Base-by-base conservation (phyloP, 1,140 invertebrate species). In the Zaprionus africanus region DNA sequence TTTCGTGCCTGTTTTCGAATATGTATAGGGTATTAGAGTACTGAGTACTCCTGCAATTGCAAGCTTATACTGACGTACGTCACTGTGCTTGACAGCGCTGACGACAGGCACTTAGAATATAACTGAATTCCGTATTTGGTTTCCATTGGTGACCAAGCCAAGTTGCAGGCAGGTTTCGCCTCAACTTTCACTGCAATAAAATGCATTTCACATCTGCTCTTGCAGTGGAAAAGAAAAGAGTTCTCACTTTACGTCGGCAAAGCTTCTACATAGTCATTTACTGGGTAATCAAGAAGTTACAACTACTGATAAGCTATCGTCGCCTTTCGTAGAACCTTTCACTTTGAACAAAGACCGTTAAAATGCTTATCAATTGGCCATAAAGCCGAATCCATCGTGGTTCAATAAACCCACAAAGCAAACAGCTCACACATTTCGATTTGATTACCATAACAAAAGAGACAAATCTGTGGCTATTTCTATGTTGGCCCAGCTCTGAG, bases 361-460 rank as follows among this genome's bases (percentile, higher is more conserved):
- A 5, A 17, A 22, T 53, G 67, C 73, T 71, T 70, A 65, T 71
- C 68, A 76, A 76, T 71, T 38, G 53, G 22, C 11, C 57, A 54
- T 60, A 34, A 54, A 60, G 31, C 2, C 7, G 19, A 3, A 11
- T 22, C 15, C 13, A 59, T 31, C 7, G 17, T 63, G 46, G 84
- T 87, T 87, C 84, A 87, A 84, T 81, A 87, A 87, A 87, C 84
- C 62, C 70, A 46, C 34, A 56, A 54, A 60, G 15, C 28, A 34
- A 53, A 24, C 26, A 22, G 24, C 11, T 59, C 5, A 15, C 51
- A 13, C 46, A 65, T 57, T 78, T 57, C 15, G 19, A 73, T 68
- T 69, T 43, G 75, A 76, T 84, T 88, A 76, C 19, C 85, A 90
- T 84, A 72, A 90, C 81, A 88, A 88, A 87, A 84, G 71, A 64